A percentile compares a stretch with the other conserved stretches of the same genome.
These are phyloP conservation scores for Apodemia arnacis DNA, from an alignment of 2,888 invertebrate genomes.

Conservation along the genomic window DNA sequence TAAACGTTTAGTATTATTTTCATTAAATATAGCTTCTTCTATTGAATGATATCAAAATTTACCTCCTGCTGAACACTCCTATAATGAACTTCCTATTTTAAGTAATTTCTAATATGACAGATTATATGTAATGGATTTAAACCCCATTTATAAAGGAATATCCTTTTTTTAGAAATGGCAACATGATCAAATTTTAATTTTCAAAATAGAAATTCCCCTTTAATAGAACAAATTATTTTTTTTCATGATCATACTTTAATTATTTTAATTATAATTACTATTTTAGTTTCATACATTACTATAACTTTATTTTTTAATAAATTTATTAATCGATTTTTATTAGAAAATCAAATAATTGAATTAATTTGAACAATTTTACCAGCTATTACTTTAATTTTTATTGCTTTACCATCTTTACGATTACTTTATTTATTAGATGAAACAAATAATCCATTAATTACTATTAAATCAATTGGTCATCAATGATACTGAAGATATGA, in stretches of 20 bases:
- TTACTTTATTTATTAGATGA: conserved; percentile 95
- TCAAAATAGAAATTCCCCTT: conserved; percentile 95
- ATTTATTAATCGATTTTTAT: conserved; percentile 93
- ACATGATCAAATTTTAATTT: conserved; percentile 94
- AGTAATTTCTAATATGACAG: conserved; percentile 95
- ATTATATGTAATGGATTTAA: conserved; percentile 95
- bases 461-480: conserved; percentile 96
- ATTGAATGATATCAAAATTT: conserved; percentile 95
- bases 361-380: conserved; percentile 88
- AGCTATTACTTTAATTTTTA: conserved; percentile 95
- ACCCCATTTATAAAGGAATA: conserved; percentile 96
- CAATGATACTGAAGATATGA: conserved; percentile 97
- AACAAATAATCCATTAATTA: conserved; percentile 92
- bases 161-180: conserved; percentile 95
- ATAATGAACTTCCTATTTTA: conserved; percentile 94
- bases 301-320: conserved; percentile 93
- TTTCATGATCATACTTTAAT: conserved; percentile 95
- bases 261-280: conserved; percentile 95
- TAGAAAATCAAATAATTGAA: conserved; percentile 94
- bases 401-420: conserved; percentile 95
- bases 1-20: conserved; percentile 92
- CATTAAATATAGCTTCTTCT: conserved; percentile 92
- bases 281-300: conserved; percentile 94
- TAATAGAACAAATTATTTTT: conserved; percentile 96
- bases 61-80: conserved; percentile 94